A percentile compares a stretch with the other conserved stretches of the same genome.
Evolutionary conservation across 1,140 invertebrate genomes (phyloP).

Genomic region (Drosophila parvula): DNA sequence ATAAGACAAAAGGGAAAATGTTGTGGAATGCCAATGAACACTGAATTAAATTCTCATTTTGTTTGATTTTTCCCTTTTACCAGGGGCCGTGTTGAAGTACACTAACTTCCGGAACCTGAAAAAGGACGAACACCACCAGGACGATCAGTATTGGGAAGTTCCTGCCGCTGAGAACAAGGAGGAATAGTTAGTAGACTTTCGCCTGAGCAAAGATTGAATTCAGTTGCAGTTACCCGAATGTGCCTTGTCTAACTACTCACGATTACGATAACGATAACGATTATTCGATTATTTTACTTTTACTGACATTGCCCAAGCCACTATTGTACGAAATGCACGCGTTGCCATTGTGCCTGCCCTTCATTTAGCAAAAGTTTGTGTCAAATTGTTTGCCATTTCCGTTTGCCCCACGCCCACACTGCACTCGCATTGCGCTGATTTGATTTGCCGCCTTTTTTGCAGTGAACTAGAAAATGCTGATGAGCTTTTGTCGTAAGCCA

Average conservation of each 20-base stretch:
- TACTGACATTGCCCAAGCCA: conserved; percentile 6
- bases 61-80: conserved; percentile 12
- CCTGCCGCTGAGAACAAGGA: conserved; percentile 80
- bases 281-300: conserved; percentile 32
- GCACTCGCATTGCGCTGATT: conserved; percentile 24
- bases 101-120: conserved; percentile 84
- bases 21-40: too few relatives aligned
- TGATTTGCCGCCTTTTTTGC: conserved; percentile 59
- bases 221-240: conserved; percentile 38
- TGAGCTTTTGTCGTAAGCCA: conserved; percentile 62
- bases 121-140: conserved; percentile 85
- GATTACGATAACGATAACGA: conserved; percentile 18
- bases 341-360: conserved; percentile 31
- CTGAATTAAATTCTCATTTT: not conserved
- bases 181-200: conserved; percentile 77
- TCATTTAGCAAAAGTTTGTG: conserved; percentile 40
- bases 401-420: conserved; percentile 1
- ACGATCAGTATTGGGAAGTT: conserved; percentile 86
- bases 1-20: not conserved
- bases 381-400: conserved; percentile 44
- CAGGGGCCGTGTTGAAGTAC: conserved; percentile 85
- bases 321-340: conserved; percentile 43
- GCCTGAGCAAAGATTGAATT: conserved; percentile 20
- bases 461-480: conserved; percentile 69
- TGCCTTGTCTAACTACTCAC: conserved; percentile 43